Evolutionary conservation across 1,140 invertebrate species (phyloP).

Genomic region (Aphelenchoides avenae): DNA sequence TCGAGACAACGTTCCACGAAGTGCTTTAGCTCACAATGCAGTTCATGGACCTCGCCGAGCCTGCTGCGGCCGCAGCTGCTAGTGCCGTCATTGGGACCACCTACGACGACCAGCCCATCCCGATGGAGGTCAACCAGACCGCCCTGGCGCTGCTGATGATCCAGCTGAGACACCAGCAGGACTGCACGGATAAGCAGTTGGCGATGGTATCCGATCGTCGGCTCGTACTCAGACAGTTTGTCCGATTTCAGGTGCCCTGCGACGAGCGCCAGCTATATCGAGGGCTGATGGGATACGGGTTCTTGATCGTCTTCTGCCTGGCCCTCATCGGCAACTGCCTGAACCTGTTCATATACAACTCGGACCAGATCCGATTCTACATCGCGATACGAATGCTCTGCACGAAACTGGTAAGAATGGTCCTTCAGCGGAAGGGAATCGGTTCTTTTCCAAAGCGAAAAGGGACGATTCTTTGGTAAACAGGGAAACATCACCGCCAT

Average conservation of each 20-base stretch:
- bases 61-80: too few relatives aligned
- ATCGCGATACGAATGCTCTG: constrained; percentile 54
- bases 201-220: too few relatives aligned
- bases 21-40: too few relatives aligned
- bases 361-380: constrained; percentile 52
- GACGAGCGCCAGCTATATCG: constrained; percentile 32
- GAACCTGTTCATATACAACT: constrained; percentile 50
- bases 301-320: constrained; percentile 38
- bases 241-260: constrained; percentile 27
- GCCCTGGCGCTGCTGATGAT: too few relatives aligned
- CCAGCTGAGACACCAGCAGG: too few relatives aligned
- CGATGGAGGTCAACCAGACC: too few relatives aligned
- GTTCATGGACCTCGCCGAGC: too few relatives aligned
- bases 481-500: background rate
- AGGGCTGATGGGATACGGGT: constrained; percentile 40
- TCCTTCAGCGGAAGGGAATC: background rate
- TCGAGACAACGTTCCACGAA: too few relatives aligned
- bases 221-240: too few relatives aligned
- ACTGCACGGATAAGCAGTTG: too few relatives aligned
- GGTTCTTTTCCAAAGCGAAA: background rate
- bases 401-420: constrained; percentile 42
- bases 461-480: background rate
- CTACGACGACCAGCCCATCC: too few relatives aligned
- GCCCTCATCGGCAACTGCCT: constrained; percentile 48
- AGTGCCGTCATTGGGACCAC: too few relatives aligned